Evolutionary conservation across 2,113 vertebrate genomes (phyloP), one percentile per base, ranked within the genome.

Genomic region (Hemibagrus wyckioides): DNA sequence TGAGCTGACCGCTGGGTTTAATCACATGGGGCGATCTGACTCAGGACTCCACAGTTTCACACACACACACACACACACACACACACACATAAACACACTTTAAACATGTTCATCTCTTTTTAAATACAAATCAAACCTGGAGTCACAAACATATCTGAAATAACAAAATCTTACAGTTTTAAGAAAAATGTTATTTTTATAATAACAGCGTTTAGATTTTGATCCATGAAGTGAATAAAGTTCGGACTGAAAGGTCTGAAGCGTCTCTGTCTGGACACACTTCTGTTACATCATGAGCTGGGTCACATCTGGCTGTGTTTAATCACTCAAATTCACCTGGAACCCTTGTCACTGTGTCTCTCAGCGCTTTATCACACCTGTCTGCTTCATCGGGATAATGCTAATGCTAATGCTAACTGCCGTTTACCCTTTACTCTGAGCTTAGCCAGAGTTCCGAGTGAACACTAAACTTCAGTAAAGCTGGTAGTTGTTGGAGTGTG

Each of bases 401-500:
- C 4, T 71, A 21, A 39, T 39, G 69, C 33, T 73, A 39, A 44
- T 28, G 25, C 23, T 10, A 6, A n/a, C n/a, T 77, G 14, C 7
- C 0, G 14, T 50, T 50, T 50, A n/a, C 3, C 6, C 6, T 77
- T n/a, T n/a, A n/a, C n/a, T n/a, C n/a, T n/a, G n/a, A n/a, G n/a
- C n/a, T n/a, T n/a, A n/a, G n/a, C n/a, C n/a, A n/a, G n/a, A n/a
- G n/a, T n/a, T n/a, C n/a, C n/a, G n/a, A n/a, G 41, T n/a, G 25
- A 44, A 13, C 11, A 10, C 73, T 50, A 8, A 50, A 0, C 7
- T 21, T 84, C 48, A 84, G 83, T 84, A 57, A 6, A 56, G 67
- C 30, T 84, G 83, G 17, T 84, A 84, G 83, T 57, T 84, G 15
- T 84, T 84, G 67, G 50, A 56, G 50, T 84, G 65, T 39, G 83